Evolutionary conservation across 2,113 vertebrate species (phyloP), one percentile per base, ranked within the genome.

Genomic region (Hoplias malabaricus): DNA sequence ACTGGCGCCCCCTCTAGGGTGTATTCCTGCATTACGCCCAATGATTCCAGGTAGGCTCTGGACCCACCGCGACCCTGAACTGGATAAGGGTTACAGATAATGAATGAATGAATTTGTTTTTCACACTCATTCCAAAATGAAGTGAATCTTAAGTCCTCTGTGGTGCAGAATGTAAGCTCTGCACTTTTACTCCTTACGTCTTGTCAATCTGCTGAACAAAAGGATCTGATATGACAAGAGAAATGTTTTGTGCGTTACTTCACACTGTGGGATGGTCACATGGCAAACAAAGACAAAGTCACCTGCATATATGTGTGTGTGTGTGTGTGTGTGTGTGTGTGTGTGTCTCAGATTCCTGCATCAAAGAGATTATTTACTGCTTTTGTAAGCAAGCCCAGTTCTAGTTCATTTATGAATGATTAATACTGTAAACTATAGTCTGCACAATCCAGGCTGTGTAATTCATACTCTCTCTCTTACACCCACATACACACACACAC

Each of bases 331-430:
- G n/a, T n/a, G n/a, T n/a, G n/a, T n/a, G n/a, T n/a, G n/a, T n/a
- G n/a, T n/a, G 27, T 19, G 53, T 72, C 46, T 54, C 19, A 59
- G 50, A 61, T 31, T 50, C 74, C 80, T 63, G 65, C 54, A 82
- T 56, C 46, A 71, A 75, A 65, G 57, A 53, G 61, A 82, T 85
- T 83, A 80, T 86, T 85, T 85, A 74, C 79, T 85, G 59, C 80
- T 69, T 88, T 86, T 88, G 69, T 86, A 85, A 84, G 82, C 85
- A 84, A 87, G 82, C 73, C 66, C 81, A 79, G 78, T 79, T 88
- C 70, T 62, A 78, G 73, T 83, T 88, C 69, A 82, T 67, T 63
- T 81, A 88, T 90, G 84, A 90, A 90, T 90, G 72, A 88, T 91
- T 89, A 75, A 91, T 85, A 73, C 70, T 82, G 82, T 80, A 82